Percentiles rank a stretch among this genome's conserved stretches.
These are phyloP conservation scores for Siniperca chuatsi DNA, from an alignment of 2,113 vertebrate species.

Conservation along the genomic window DNA sequence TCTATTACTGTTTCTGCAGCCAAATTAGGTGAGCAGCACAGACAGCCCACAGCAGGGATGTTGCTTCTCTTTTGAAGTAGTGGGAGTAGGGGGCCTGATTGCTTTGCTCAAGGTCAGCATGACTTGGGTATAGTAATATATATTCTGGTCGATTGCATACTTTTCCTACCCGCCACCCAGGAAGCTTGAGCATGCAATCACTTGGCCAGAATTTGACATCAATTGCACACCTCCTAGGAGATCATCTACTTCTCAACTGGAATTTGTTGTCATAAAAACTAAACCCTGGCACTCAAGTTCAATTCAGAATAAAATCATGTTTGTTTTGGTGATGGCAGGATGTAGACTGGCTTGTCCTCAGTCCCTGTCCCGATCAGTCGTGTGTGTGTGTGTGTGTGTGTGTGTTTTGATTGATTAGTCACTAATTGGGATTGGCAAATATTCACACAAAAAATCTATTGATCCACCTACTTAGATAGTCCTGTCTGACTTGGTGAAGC, in stretches of 20 bases:
- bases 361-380: not conserved
- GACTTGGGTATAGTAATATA: slow-evolving; percentile 66
- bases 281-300: slow-evolving; percentile 17
- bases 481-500: slow-evolving; percentile 2
- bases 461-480: slow-evolving; percentile 29
- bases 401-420: slow-evolving; percentile 17
- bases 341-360: not conserved
- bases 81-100: slow-evolving; percentile 73
- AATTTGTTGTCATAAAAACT: slow-evolving; percentile 30
- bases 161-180: slow-evolving; percentile 7
- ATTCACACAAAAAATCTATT: slow-evolving; percentile 39
- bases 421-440: slow-evolving; percentile 31
- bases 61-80: slow-evolving; percentile 64
- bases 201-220: slow-evolving; percentile 59
- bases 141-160: slow-evolving; percentile 54
- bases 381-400: not conserved
- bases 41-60: slow-evolving; percentile 64
- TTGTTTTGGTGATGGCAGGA: slow-evolving; percentile 27
- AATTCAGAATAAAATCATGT: slow-evolving; percentile 11
- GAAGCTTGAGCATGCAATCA: slow-evolving; percentile 29
- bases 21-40: slow-evolving; percentile 81
- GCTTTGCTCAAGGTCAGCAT: slow-evolving; percentile 83
- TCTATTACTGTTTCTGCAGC: slow-evolving; percentile 75
- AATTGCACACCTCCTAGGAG: slow-evolving; percentile 54
- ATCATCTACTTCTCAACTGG: slow-evolving; percentile 56